phyloP scores from a whole-genome alignment of 2,888 invertebrate species.

The Sicus ferrugineus region DNA sequence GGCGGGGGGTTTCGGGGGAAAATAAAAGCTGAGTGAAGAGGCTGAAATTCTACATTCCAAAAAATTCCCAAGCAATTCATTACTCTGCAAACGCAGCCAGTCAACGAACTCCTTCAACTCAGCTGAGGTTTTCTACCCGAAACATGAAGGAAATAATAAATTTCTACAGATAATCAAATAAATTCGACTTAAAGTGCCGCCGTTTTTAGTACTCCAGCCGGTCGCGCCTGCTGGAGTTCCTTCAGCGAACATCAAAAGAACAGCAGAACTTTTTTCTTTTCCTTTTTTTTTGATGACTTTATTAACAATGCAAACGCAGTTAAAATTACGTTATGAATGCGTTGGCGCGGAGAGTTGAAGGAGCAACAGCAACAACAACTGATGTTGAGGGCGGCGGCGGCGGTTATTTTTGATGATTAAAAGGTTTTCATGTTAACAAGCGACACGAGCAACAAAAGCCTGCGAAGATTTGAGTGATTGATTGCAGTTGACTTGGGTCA shows the following conservation, averaged over 20 bases:
- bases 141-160: not conserved
- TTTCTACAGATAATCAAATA: not conserved
- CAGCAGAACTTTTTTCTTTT: too few relatives aligned
- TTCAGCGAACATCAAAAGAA: too few relatives aligned
- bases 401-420: constrained; percentile 3
- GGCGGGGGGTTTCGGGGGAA: not conserved
- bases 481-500: not conserved
- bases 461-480: not conserved
- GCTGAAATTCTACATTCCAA: not conserved
- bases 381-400: not conserved
- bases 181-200: constrained; percentile 2
- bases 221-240: not conserved
- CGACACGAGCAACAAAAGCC: not conserved
- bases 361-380: constrained; percentile 1
- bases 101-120: not conserved
- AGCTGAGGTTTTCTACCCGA: not conserved
- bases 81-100: not conserved
- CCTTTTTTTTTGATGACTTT: constrained; percentile 13
- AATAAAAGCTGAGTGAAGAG: not conserved
- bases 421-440: not conserved
- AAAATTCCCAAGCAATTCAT: not conserved
- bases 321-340: constrained; percentile 1
- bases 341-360: not conserved
- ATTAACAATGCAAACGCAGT: constrained; percentile 4
- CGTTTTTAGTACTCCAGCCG: not conserved